Evolutionary conservation across 1,140 invertebrate species (phyloP).

Genomic region (Euura saliciscinereae): DNA sequence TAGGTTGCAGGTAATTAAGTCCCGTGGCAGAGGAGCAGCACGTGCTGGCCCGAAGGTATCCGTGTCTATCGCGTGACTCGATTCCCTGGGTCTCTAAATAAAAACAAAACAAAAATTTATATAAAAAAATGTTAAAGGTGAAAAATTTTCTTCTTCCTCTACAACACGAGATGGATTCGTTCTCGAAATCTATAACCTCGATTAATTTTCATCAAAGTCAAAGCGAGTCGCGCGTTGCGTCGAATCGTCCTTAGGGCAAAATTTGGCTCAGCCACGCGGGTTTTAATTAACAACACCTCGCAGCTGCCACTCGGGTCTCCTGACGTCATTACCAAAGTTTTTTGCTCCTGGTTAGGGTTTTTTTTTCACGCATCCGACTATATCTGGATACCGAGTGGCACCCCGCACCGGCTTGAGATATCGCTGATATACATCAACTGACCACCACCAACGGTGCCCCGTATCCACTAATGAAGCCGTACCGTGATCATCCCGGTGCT

Average conservation of each 20-base stretch:
- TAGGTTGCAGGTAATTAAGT: conserved; percentile 38
- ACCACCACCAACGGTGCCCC: conserved; percentile 44
- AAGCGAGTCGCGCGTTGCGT: not conserved
- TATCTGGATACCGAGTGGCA: no score
- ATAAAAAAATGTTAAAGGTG: not conserved
- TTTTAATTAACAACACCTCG: conserved; percentile 56
- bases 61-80: conserved; percentile 28
- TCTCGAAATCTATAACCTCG: conserved; percentile 44
- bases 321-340: conserved; percentile 48
- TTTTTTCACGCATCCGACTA: conserved; percentile 25
- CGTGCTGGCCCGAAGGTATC: conserved; percentile 47
- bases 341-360: not conserved
- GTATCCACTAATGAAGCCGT: conserved; percentile 48
- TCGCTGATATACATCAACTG: conserved; percentile 50
- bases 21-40: conserved; percentile 31
- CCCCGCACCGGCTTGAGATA: conserved; percentile 38
- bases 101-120: conserved; percentile 4
- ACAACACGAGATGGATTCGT: not conserved
- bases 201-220: conserved; percentile 44
- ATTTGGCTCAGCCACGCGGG: conserved; percentile 39
- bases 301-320: conserved; percentile 39
- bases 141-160: conserved; percentile 9
- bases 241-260: conserved; percentile 41
- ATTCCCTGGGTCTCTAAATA: not conserved
- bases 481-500: not conserved